Conservation (phyloP, 2,113 vertebrate species). For the Sterna hirundo region DNA sequence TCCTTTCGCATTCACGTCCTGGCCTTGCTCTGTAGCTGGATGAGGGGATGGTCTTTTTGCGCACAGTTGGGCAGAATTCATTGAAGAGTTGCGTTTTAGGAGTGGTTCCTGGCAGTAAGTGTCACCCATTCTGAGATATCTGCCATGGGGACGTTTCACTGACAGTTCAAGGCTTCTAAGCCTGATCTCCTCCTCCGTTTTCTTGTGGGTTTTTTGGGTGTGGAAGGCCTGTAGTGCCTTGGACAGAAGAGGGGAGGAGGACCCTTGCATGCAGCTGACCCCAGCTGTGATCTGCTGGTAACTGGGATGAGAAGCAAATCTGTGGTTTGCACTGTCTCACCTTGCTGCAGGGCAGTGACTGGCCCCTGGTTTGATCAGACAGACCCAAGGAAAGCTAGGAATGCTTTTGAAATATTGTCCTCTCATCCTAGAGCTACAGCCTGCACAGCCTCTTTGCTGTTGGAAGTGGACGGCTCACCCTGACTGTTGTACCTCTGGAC, state of each 20-base stretch:
- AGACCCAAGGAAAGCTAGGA: background rate
- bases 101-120: background rate
- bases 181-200: background rate
- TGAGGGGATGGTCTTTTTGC: background rate
- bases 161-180: background rate
- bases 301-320: background rate
- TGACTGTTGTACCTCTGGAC: slow-evolving; percentile 66
- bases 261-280: background rate
- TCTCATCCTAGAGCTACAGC: slow-evolving; percentile 55
- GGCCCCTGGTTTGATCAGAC: background rate
- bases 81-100: background rate
- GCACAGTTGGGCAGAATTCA: background rate
- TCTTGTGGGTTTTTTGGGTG: background rate
- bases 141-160: background rate
- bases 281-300: background rate
- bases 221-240: background rate
- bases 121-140: background rate
- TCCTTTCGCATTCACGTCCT: background rate
- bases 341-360: background rate
- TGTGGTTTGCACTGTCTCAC: background rate
- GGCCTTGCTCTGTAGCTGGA: background rate
- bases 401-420: background rate
- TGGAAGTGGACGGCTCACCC: slow-evolving; percentile 69
- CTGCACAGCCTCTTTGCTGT: slow-evolving; percentile 67
- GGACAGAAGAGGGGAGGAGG: background rate